These are phyloP conservation scores for Opisthocomus hoazin DNA, from an alignment of 2,113 vertebrate genomes.

Conservation along the genomic window DNA sequence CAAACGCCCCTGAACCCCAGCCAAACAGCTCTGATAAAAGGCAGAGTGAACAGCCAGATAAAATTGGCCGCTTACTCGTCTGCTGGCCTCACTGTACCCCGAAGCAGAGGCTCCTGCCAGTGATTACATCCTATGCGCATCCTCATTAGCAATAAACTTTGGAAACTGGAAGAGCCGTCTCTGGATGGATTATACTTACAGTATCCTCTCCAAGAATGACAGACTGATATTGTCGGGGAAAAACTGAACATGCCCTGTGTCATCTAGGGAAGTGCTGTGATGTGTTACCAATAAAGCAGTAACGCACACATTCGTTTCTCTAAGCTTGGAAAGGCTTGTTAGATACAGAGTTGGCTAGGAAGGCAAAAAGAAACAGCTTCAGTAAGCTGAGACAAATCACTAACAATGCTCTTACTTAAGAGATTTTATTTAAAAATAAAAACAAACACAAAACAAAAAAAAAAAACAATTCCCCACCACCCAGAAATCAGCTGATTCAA, in stretches of 20 bases:
- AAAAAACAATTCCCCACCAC: background rate
- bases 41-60: slow-evolving; percentile 56
- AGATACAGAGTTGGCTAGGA: background rate
- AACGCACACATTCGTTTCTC: background rate
- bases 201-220: slow-evolving; percentile 56
- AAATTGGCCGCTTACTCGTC: slow-evolving; percentile 51
- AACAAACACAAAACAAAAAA: background rate
- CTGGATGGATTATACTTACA: background rate
- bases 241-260: background rate
- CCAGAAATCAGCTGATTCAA: background rate
- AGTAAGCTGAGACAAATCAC: background rate
- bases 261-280: background rate
- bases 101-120: slow-evolving; percentile 43
- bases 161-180: slow-evolving; percentile 50
- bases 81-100: slow-evolving; percentile 60
- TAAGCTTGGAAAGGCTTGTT: background rate
- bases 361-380: background rate
- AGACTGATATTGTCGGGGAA: slow-evolving; percentile 2
- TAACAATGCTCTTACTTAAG: background rate
- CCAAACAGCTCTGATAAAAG: slow-evolving; percentile 66
- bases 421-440: background rate
- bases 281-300: background rate
- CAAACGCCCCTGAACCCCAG: slow-evolving; percentile 56
- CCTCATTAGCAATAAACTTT: slow-evolving; percentile 66
- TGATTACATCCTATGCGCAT: slow-evolving; percentile 58